These are phyloP conservation scores for Alligator mississippiensis DNA, from an alignment of 2,113 vertebrate genomes.

Conservation along the genomic window DNA sequence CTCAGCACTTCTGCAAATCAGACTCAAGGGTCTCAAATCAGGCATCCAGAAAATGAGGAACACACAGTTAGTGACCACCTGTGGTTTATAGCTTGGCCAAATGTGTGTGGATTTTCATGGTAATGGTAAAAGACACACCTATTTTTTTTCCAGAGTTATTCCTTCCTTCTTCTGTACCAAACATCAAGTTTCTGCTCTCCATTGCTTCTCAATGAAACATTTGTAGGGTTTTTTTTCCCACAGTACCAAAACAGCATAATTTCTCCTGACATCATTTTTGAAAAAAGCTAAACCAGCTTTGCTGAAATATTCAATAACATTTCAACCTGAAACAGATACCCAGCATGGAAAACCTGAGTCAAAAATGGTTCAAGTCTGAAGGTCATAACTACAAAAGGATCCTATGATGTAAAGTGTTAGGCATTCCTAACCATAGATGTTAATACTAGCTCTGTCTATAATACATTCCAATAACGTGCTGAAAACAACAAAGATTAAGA, in stretches of 20 bases:
- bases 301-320: background rate
- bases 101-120: slow-evolving; percentile 54
- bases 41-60: slow-evolving; percentile 76
- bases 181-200: background rate
- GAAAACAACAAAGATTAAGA: background rate
- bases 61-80: slow-evolving; percentile 74
- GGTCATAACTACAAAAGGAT: background rate
- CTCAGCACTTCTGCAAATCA: slow-evolving; percentile 73
- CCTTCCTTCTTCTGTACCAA: slow-evolving; percentile 24
- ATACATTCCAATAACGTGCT: background rate
- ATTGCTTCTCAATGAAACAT: background rate
- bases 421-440: accelerated
- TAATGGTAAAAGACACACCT: slow-evolving; percentile 71
- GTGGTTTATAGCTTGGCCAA: slow-evolving; percentile 70
- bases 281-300: background rate
- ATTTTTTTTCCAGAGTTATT: slow-evolving; percentile 26
- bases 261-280: background rate
- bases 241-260: background rate
- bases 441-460: background rate
- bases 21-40: slow-evolving; percentile 69
- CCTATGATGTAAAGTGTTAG: background rate
- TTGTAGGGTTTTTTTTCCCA: background rate
- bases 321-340: background rate
- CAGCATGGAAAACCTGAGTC: background rate
- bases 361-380: background rate